Conservation (phyloP, 2,888 invertebrate species). For the Lasioglossum oenotherae region DNA sequence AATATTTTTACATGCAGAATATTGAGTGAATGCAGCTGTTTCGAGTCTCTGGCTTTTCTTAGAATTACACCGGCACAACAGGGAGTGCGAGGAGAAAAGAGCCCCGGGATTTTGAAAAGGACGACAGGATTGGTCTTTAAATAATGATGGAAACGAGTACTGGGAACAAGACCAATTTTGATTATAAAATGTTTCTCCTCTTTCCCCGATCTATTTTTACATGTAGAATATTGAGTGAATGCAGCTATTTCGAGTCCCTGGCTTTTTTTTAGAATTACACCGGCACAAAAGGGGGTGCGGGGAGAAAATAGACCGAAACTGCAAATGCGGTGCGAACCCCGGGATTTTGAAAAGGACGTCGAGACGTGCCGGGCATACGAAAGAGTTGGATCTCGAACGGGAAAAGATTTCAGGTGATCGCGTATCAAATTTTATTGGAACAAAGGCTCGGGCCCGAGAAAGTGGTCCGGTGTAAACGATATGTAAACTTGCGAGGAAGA, state of each 20-base stretch:
- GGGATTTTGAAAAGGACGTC: slow-evolving; percentile 58
- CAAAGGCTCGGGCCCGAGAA: background rate
- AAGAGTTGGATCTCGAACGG: slow-evolving; percentile 10
- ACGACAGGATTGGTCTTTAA: slow-evolving; percentile 8
- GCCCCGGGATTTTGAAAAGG: slow-evolving; percentile 58
- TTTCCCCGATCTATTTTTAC: background rate
- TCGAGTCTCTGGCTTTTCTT: slow-evolving; percentile 42
- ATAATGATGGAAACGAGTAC: too few relatives aligned
- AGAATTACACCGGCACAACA: slow-evolving; percentile 54
- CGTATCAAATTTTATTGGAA: slow-evolving; percentile 35
- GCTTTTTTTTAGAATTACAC: slow-evolving; percentile 50
- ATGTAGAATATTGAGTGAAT: background rate
- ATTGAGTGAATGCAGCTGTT: slow-evolving; percentile 16
- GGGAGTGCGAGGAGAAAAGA: slow-evolving; percentile 29
- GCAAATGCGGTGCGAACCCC: slow-evolving; percentile 37
- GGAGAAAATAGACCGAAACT: slow-evolving; percentile 49
- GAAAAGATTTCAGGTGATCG: slow-evolving; percentile 40
- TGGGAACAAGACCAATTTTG: too few relatives aligned
- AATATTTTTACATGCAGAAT: too few relatives aligned
- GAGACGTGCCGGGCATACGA: slow-evolving; percentile 51
- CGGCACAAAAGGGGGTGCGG: slow-evolving; percentile 41
- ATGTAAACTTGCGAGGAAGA: slow-evolving; percentile 29
- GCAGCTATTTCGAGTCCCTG: slow-evolving; percentile 40
- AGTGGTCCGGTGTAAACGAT: slow-evolving; percentile 24
- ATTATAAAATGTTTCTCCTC: too few relatives aligned